Conservation (phyloP, 2,888 invertebrate genomes). For the Nemoura dubitans region DNA sequence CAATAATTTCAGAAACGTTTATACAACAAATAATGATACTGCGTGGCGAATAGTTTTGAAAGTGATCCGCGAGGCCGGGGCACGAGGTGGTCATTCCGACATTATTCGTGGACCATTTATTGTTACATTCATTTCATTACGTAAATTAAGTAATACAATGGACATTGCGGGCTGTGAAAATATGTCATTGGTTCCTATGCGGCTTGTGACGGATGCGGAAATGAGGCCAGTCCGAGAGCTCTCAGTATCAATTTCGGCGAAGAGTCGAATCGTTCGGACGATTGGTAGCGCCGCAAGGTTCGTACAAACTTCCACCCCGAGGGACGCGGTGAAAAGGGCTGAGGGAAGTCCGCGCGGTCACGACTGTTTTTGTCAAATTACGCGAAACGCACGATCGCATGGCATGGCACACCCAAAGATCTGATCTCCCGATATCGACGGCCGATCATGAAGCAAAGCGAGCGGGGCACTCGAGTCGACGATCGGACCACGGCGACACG, state of each 20-base stretch:
- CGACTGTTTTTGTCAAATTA: constrained; percentile 12
- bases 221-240: not conserved
- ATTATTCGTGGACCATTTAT: too few relatives aligned
- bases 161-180: too few relatives aligned
- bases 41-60: not conserved
- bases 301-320: not conserved
- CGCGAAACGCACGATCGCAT: not conserved
- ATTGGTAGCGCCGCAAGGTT: not conserved
- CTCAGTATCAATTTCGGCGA: not conserved
- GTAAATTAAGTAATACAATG: too few relatives aligned
- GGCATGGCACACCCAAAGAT: not conserved
- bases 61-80: not conserved
- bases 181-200: not conserved
- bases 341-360: not conserved
- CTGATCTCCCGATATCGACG: not conserved
- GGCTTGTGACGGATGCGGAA: not conserved
- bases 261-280: not conserved
- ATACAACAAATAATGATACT: constrained; percentile 1
- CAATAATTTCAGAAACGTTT: not conserved
- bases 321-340: not conserved
- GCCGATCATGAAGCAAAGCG: not conserved
- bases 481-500: not conserved
- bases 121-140: not conserved
- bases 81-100: not conserved
- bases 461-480: not conserved